Base-by-base conservation (phyloP, 2,888 invertebrate genomes). In the Oxycera nigricornis region DNA sequence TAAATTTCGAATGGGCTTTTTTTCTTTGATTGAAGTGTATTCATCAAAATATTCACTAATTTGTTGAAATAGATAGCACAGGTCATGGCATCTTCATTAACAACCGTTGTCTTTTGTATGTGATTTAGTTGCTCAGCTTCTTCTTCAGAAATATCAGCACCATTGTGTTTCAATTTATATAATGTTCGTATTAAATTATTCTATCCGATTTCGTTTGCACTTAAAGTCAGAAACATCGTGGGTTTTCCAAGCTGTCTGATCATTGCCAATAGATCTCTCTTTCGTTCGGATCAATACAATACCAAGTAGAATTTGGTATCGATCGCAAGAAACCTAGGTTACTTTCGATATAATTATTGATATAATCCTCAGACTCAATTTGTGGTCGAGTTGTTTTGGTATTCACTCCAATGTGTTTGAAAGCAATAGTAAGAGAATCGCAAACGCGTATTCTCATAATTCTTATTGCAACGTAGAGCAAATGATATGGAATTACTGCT, bases 121-220 rank as follows among this genome's bases (percentile, higher is more conserved):
- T 35, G 75, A 76, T 74, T 26, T 17, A 79, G 50, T 74, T 31
- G n/a, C 59, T 46, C 30, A 7, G 46, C 46, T 14, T 46, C 46
- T 7, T 46, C 14, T 2, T 7, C 46, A 3, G 46, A 46, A 7
- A 46, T 46, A n/a, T 7, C 17, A 3, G 6, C 14, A 7, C 14
- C 14, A 46, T 46, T 11, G n/a, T n/a, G n/a, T 46, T 46, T 75
- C 41, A 78, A 77, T 78, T 82, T 83, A 75, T 81, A 80, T 2
- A 85, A 79, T 79, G 82, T 31, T 50, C 76, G 79, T 0, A 85
- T 78, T 35, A 84, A 76, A 77, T 62, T 75, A 35, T 76, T 2
- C 85, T 84, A 85, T 57, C 79, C 77, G 75, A 82, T 78, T 81
- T 86, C 86, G 78, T 84, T 84, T 0, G 84, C 83, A 79, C 84